Base-by-base conservation (phyloP, 2,113 vertebrate species). In the Megaceryle torquata region DNA sequence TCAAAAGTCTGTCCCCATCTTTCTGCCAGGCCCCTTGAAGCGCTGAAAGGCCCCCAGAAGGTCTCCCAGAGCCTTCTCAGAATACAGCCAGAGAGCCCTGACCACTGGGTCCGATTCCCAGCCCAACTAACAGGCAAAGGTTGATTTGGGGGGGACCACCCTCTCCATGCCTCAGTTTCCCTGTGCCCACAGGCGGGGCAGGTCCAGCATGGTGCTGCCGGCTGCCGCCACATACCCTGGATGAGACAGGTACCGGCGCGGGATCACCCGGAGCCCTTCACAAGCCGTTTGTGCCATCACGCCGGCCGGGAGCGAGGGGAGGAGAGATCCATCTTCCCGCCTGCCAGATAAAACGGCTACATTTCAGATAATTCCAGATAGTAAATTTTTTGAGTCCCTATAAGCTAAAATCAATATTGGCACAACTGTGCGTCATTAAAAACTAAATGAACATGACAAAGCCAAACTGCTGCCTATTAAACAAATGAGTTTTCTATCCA, bases 351-450 rank as follows among this genome's bases (percentile, higher is more conserved):
- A 86, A 98, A 93, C 6, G 41, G 95, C 94, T 95, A 84, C 87
- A 16, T 97, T 95, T 97, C 94, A 97, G 97, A 97, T 97, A 91
- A 97, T 97, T 97, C 94, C 71, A 96, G 97, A 98, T 95, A 97
- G 97, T 98, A 98, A 97, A 98, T 97, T 98, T 98, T 97, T 97
- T 95, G 97, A 98, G 97, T 96, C 98, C 96, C 98, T 98, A 98
- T 98, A 98, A 98, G 98, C 98, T 98, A 98, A 98, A 98, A 98
- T 98, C 98, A 98, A 98, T 98, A 98, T 98, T 98, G 98, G 97
- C 98, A 98, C 97, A 98, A 98, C 97, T 97, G 97, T 98, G 98
- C 97, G 86, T 98, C 98, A 98, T 98, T 98, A 98, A 98, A 98
- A 98, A 96, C 97, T 98, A 98, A 98, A 98, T 97, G 98, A 98